These are phyloP conservation scores for Gymnopithys bicolor DNA, from an alignment of 2,797 vertebrate genomes.

Conservation along the genomic window DNA sequence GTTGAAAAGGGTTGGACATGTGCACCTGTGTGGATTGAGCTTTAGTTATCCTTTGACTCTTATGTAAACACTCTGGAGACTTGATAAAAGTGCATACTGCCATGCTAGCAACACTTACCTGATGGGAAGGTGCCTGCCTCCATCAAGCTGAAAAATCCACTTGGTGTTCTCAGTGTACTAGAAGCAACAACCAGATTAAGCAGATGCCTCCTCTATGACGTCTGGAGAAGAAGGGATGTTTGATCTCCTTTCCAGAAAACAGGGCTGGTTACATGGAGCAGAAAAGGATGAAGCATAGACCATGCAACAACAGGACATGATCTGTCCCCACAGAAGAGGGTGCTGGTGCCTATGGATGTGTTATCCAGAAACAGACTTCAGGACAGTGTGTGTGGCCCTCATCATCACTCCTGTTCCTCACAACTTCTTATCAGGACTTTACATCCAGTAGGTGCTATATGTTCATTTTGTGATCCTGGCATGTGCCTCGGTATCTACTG, in stretches of 20 bases:
- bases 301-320: accelerated
- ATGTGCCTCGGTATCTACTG: background rate
- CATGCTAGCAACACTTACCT: background rate
- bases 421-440: accelerated
- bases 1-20: background rate
- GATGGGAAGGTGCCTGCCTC: background rate
- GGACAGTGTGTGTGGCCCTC: background rate
- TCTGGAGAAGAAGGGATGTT: background rate
- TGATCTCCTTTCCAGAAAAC: background rate
- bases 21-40: background rate
- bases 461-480: background rate
- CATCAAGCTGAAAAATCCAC: background rate
- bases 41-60: background rate
- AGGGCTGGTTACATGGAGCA: background rate
- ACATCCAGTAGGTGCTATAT: background rate
- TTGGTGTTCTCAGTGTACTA: background rate
- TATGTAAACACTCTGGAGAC: background rate
- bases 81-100: background rate
- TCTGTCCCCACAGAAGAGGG: accelerated
- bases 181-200: background rate
- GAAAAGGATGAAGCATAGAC: background rate
- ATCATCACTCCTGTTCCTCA: background rate
- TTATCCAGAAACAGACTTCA: background rate
- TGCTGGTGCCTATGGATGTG: accelerated
- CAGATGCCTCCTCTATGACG: background rate